Conservation (phyloP, 2,113 vertebrate species). For the Falcunculus frontatus region DNA sequence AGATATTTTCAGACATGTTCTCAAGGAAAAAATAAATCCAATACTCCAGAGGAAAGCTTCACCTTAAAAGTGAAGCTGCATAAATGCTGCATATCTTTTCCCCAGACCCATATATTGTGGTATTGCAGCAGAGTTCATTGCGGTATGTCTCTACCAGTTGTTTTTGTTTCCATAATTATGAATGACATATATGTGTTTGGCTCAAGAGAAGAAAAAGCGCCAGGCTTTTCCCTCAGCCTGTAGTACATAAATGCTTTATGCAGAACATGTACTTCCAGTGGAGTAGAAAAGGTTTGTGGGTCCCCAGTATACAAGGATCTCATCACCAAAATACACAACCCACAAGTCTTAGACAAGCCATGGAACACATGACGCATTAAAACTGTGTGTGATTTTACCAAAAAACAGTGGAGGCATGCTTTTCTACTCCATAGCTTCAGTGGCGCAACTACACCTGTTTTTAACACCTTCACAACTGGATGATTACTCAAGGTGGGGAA, state of each 20-base stretch:
- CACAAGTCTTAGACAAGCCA: not conserved
- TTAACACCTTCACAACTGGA: not conserved
- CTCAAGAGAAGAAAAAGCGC: not conserved
- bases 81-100: not conserved
- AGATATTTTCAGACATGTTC: conserved; percentile 17
- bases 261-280: not conserved
- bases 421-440: not conserved
- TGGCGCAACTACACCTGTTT: not conserved
- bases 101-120: not conserved
- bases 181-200: not conserved
- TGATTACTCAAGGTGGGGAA: not conserved
- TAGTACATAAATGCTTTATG: not conserved
- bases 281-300: not conserved
- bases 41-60: not conserved
- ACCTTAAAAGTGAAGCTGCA: not conserved
- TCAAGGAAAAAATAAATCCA: not conserved
- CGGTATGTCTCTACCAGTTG: not conserved
- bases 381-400: not conserved
- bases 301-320: not conserved
- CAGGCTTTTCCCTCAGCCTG: not conserved
- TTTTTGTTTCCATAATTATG: not conserved
- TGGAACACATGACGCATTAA: not conserved
- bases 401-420: not conserved
- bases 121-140: not conserved
- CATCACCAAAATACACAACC: not conserved